Percentiles rank a stretch among this genome's conserved stretches.
Conservation (phyloP, 2,888 invertebrate genomes). For the Melinaea menophilus region DNA sequence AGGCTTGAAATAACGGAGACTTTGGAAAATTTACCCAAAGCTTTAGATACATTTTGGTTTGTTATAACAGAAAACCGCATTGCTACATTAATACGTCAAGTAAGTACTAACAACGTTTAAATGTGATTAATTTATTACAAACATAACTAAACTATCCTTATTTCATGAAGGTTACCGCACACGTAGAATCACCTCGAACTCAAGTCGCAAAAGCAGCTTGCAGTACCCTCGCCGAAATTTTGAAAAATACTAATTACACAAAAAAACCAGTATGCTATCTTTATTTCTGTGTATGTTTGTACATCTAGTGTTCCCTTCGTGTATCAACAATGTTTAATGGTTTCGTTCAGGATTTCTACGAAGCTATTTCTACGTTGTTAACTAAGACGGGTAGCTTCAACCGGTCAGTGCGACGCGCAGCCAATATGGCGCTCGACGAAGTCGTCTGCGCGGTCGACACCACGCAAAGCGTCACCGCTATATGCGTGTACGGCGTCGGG, state of each 20-base stretch:
- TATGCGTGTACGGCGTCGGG: constrained; percentile 66
- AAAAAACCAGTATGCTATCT: constrained; percentile 60
- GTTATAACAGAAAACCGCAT: constrained; percentile 57
- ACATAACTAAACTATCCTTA: not conserved
- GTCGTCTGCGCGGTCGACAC: constrained; percentile 82
- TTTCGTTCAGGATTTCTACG: constrained; percentile 82
- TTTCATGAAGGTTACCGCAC: constrained; percentile 46
- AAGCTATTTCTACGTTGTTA: constrained; percentile 80
- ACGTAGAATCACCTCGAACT: constrained; percentile 65
- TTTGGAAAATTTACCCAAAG: constrained; percentile 54
- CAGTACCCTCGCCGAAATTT: constrained; percentile 50
- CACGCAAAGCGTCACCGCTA: constrained; percentile 72
- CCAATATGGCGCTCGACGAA: constrained; percentile 82
- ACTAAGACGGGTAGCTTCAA: constrained; percentile 85
- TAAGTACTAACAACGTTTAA: constrained; percentile 29
- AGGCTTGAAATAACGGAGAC: constrained; percentile 61
- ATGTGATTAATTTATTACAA: constrained; percentile 2
- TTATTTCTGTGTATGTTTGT: not conserved
- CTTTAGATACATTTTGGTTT: constrained; percentile 58
- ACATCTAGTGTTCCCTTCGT: not conserved
- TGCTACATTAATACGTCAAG: constrained; percentile 65
- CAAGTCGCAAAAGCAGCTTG: constrained; percentile 62
- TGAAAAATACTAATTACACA: constrained; percentile 68
- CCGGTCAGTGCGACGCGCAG: constrained; percentile 85
- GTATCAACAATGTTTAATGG: not conserved